A percentile compares a stretch with the other conserved stretches of the same genome.
Conservation (phyloP, 2,888 invertebrate genomes). For the Napeogenes inachia region DNA sequence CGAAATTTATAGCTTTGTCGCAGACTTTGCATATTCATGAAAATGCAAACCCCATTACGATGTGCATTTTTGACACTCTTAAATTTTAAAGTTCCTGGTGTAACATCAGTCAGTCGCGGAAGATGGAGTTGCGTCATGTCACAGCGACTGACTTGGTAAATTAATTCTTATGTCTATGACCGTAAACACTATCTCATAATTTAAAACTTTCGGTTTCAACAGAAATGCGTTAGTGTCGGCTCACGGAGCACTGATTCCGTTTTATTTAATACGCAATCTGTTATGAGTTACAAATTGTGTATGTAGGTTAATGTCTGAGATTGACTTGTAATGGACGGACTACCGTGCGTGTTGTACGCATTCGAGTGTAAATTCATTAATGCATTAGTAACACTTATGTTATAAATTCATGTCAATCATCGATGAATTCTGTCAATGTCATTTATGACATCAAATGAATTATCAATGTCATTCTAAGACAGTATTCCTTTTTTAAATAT, state of each 20-base stretch:
- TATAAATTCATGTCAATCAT: background rate
- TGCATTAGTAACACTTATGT: background rate
- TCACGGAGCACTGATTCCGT: conserved; percentile 58
- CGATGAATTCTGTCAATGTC: no score
- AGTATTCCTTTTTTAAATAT: no score
- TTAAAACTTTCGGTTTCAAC: conserved; percentile 58
- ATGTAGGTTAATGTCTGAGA: conserved; percentile 69
- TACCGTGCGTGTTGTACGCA: conserved; percentile 14
- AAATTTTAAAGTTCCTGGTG: conserved; percentile 8
- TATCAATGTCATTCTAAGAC: no score
- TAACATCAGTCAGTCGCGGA: conserved; percentile 25
- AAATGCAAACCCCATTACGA: no score
- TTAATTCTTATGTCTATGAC: conserved; percentile 22
- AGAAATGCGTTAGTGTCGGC: conserved; percentile 51
- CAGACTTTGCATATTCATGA: no score
- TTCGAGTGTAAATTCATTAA: conserved; percentile 20
- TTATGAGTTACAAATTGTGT: conserved; percentile 54
- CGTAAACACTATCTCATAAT: conserved; percentile 18
- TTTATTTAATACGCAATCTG: conserved; percentile 57
- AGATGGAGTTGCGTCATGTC: conserved; percentile 25
- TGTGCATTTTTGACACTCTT: conserved; percentile 1
- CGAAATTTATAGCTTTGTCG: no score
- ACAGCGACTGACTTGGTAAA: conserved; percentile 21
- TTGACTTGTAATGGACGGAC: conserved; percentile 40
- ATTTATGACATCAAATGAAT: no score